Evolutionary conservation across 2,888 invertebrate genomes (phyloP).

Genomic region (Nomada hirtipes): DNA sequence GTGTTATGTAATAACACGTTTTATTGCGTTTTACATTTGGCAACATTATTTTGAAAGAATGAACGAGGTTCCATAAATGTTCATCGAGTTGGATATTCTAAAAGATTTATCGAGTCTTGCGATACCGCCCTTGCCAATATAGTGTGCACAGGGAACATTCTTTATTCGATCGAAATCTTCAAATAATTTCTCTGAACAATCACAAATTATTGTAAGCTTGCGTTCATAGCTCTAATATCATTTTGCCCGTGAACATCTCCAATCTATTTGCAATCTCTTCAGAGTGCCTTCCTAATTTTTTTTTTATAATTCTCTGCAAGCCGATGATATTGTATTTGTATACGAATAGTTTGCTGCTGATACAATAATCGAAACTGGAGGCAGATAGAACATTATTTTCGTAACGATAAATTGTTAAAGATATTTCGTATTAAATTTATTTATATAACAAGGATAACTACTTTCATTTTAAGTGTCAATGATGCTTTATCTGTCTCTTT

Average conservation of each 20-base stretch:
- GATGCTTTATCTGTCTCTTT: background rate
- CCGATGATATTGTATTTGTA: constrained; percentile 36
- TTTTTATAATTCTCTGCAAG: background rate
- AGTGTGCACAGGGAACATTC: background rate
- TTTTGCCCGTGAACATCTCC: background rate
- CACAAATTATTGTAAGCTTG: background rate
- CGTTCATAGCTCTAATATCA: background rate
- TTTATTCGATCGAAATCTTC: background rate
- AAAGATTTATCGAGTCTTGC: background rate
- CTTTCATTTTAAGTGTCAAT: background rate
- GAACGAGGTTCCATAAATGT: background rate
- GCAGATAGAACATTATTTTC: background rate
- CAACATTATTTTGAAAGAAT: background rate
- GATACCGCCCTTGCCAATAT: constrained; percentile 36
- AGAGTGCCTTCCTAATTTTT: background rate
- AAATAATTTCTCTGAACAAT: background rate
- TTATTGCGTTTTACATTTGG: background rate
- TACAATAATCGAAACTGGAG: background rate
- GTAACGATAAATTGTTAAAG: background rate
- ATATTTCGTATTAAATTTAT: too few relatives aligned
- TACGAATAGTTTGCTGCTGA: background rate
- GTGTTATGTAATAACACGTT: background rate
- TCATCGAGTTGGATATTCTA: background rate
- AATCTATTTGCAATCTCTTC: background rate
- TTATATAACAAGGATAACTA: background rate